Percentiles rank a stretch among this genome's conserved stretches.
phyloP scores from a whole-genome alignment of 2,888 invertebrate species.

The Oscheius myriophilus region DNA sequence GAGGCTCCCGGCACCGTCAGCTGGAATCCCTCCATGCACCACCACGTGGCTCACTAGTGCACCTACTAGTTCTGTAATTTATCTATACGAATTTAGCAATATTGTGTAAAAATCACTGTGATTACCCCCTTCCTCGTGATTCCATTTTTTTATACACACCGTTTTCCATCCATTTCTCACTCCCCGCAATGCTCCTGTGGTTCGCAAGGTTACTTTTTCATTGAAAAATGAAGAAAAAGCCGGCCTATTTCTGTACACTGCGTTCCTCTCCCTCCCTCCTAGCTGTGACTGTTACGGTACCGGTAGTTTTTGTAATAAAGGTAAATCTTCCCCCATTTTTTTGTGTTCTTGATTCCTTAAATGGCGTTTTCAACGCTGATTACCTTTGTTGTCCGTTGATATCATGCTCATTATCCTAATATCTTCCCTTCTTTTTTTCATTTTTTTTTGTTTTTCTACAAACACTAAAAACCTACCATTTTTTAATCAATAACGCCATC shows the following conservation, averaged over 20 bases:
- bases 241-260: not conserved
- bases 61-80: not conserved
- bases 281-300: not conserved
- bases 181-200: too few species aligned
- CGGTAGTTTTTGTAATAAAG: not conserved
- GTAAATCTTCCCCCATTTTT: not conserved
- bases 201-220: too few species aligned
- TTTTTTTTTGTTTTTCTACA: too few species aligned
- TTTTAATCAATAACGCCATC: too few species aligned
- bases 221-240: too few species aligned
- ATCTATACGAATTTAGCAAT: too few species aligned
- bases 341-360: not conserved
- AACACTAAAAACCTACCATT: too few species aligned
- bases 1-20: slow-evolving; percentile 37
- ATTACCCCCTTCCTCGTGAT: too few species aligned
- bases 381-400: not conserved
- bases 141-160: too few species aligned
- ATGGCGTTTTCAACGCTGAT: not conserved
- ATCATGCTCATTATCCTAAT: not conserved
- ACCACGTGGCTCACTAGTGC: too few species aligned
- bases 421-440: too few species aligned
- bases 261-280: not conserved
- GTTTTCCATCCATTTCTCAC: too few species aligned
- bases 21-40: slow-evolving; percentile 44
- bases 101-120: slow-evolving; percentile 4